phyloP scores from a whole-genome alignment of 2,888 invertebrate species.

The Leptinotarsa peninsularis region DNA sequence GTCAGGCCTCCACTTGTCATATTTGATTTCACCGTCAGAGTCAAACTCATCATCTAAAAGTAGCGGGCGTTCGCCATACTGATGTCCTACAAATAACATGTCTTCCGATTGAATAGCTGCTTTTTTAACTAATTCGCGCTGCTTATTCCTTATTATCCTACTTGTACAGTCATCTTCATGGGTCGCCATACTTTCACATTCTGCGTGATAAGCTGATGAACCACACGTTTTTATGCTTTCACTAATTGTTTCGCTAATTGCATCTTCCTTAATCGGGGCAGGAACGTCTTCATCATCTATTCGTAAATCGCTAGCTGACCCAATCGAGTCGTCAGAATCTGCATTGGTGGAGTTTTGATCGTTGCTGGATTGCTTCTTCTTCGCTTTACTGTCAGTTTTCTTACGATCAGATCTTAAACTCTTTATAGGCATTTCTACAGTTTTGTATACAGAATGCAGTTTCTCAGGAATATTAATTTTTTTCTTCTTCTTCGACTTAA shows the following conservation, averaged over 20 bases:
- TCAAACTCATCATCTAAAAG: constrained; percentile 84
- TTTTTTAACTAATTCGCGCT: constrained; percentile 66
- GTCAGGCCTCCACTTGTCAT: constrained; percentile 43
- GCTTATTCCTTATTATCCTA: constrained; percentile 67
- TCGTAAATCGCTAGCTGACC: constrained; percentile 78
- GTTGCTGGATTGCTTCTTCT: constrained; percentile 58
- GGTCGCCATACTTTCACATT: constrained; percentile 77
- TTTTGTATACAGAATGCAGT: constrained; percentile 69
- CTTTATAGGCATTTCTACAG: constrained; percentile 67
- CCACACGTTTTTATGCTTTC: constrained; percentile 76
- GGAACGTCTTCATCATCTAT: constrained; percentile 69
- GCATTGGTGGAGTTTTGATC: constrained; percentile 61
- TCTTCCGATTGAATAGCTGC: constrained; percentile 64
- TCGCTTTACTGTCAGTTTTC: constrained; percentile 48
- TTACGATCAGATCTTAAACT: constrained; percentile 67
- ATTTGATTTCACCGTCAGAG: constrained; percentile 69
- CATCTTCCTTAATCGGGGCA: constrained; percentile 64
- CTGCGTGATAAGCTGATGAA: constrained; percentile 78
- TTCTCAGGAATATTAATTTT: constrained; percentile 69
- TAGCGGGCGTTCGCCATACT: constrained; percentile 80
- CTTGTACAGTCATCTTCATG: constrained; percentile 71
- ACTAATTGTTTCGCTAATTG: constrained; percentile 70
- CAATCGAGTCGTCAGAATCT: constrained; percentile 76
- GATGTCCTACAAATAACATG: constrained; percentile 77
- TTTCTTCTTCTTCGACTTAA: constrained; percentile 61